Evolutionary conservation across 2,113 vertebrate species (phyloP), one percentile per base, ranked within the genome.

Genomic region (Arenaria interpres): DNA sequence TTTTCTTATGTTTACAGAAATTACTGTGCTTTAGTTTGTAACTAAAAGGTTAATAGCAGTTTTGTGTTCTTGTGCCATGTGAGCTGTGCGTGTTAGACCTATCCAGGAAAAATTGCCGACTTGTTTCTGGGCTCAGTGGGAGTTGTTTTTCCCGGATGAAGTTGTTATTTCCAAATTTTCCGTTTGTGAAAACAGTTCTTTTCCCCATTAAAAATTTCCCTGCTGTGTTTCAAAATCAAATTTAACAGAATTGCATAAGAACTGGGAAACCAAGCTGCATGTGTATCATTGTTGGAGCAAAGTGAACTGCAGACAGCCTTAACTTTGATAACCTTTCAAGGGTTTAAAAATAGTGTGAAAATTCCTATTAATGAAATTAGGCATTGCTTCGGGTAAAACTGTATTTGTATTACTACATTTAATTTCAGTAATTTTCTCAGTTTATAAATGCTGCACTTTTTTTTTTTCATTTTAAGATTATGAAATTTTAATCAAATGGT

Each of bases 131-230:
- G 35, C 78, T 88, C 54, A 9, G 28, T 33, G 59, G 63, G 82
- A 88, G 43, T 78, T 94, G 69, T 91, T 96, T 91, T 91, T 50
- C 78, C 83, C 11, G 51, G 67, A 75, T 64, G 35, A 89, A 82
- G 67, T 81, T 83, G 85, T 95, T 96, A n/a, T 73, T 94, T 96
- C 93, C 82, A 85, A 14, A 54, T 74, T 60, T 83, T 76, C 56
- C n/a, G 45, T 83, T 85, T 75, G 53, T 76, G 71, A 59, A 89
- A 78, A 73, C 50, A 54, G 50, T 73, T 64, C 17, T 56, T 89
- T 59, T 54, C 81, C 45, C 62, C 48, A 21, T 91, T 89, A 91
- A 73, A 83, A 39, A 45, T 50, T 50, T 85, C 62, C 56, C 85
- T 69, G 45, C 67, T 90, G 53, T 45, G 54, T 84, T 96, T 85